Percentiles rank a stretch among this genome's conserved stretches.
Conservation (phyloP, 2,113 vertebrate genomes). For the Eira barbara region DNA sequence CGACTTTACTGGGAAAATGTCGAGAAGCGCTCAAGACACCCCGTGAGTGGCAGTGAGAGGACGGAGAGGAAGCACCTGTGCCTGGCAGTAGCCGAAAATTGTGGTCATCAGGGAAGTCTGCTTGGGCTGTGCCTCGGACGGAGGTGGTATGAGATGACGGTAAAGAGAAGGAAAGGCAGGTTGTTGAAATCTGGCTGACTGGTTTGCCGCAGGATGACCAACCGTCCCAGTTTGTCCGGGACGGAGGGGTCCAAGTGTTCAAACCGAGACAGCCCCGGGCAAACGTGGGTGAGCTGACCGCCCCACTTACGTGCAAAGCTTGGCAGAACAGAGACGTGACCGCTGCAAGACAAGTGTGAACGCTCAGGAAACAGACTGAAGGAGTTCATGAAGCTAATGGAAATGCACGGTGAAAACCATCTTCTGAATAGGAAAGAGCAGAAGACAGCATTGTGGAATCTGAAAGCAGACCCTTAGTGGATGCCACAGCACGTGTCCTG, state of each 20-base stretch:
- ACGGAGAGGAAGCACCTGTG: not conserved
- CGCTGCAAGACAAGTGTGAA: not conserved
- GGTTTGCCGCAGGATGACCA: not conserved
- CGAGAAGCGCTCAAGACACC: not conserved
- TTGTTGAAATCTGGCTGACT: not conserved
- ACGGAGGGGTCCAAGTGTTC: not conserved
- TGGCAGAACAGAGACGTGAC: not conserved
- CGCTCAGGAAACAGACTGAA: not conserved
- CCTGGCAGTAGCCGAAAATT: not conserved
- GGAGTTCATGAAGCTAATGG: not conserved
- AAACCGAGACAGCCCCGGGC: no score
- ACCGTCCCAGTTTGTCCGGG: rapidly evolving
- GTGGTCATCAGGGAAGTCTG: no score
- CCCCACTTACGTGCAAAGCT: no score
- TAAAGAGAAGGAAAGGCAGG: not conserved
- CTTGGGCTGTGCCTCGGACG: rapidly evolving
- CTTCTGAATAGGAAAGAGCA: no score
- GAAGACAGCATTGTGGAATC: not conserved
- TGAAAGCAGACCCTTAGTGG: not conserved
- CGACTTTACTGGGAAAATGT: not conserved
- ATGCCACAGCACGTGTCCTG: not conserved
- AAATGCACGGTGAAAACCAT: not conserved
- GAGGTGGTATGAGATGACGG: not conserved
- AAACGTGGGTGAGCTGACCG: not conserved
- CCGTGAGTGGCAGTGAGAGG: not conserved